phyloP scores from a whole-genome alignment of 2,888 invertebrate species.

The Molorchus minor region DNA sequence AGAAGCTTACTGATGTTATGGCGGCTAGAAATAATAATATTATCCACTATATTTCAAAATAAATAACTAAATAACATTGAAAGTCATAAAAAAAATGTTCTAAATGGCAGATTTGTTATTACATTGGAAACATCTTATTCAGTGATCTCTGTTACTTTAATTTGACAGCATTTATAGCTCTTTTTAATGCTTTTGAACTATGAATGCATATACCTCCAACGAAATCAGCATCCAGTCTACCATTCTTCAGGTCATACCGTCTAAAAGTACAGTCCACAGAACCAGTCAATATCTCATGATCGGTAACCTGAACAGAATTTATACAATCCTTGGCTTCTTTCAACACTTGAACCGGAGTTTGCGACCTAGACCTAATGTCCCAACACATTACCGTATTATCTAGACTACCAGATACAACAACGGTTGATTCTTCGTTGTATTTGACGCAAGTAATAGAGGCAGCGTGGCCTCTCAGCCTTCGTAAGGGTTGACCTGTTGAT shows the following conservation, averaged over 20 bases:
- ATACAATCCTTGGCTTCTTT: constrained; percentile 95
- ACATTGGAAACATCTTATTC: background rate
- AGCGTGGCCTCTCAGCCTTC: constrained; percentile 88
- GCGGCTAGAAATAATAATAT: constrained; percentile 66
- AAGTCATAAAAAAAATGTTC: too few relatives aligned
- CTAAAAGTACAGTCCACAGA: constrained; percentile 90
- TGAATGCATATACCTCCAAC: constrained; percentile 86
- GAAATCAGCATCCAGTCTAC: constrained; percentile 83
- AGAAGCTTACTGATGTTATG: constrained; percentile 84
- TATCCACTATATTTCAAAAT: background rate
- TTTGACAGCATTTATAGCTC: background rate
- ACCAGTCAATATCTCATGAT: constrained; percentile 88
- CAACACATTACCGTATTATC: constrained; percentile 94
- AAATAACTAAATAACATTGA: background rate
- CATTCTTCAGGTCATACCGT: constrained; percentile 90
- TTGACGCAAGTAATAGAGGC: constrained; percentile 85
- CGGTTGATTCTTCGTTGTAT: constrained; percentile 95
- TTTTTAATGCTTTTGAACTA: constrained; percentile 17
- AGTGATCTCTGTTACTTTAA: background rate
- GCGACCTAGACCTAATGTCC: constrained; percentile 78
- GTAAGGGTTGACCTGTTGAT: constrained; percentile 83
- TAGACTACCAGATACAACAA: constrained; percentile 91
- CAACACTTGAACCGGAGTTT: constrained; percentile 81
- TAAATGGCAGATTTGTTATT: background rate
- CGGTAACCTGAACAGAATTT: constrained; percentile 80